Evolutionary conservation across 2,888 invertebrate species (phyloP).

Genomic region (Drosophila kuntzei): DNA sequence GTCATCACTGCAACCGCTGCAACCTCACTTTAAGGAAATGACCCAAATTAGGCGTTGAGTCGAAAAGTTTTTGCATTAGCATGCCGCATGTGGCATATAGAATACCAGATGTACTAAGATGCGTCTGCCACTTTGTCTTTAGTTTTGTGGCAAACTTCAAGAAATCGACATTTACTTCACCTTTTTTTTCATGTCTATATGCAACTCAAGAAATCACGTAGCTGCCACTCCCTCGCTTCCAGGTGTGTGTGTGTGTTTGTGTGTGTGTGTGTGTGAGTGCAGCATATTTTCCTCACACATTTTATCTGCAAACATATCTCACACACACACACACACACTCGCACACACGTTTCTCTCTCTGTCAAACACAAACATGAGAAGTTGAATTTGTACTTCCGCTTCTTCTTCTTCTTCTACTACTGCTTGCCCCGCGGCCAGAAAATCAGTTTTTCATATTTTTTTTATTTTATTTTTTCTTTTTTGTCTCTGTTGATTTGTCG

Average conservation of each 20-base stretch:
- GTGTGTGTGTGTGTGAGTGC: slow-evolving; percentile 32
- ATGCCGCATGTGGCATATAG: slow-evolving; percentile 41
- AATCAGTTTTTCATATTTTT: slow-evolving; percentile 43
- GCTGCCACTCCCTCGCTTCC: slow-evolving; percentile 51
- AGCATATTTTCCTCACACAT: slow-evolving; percentile 61
- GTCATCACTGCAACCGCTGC: slow-evolving; percentile 30
- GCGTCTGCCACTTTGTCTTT: slow-evolving; percentile 61
- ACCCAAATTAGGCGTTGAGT: slow-evolving; percentile 73
- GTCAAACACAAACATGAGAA: slow-evolving; percentile 62
- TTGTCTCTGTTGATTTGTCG: slow-evolving; percentile 71
- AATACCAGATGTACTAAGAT: slow-evolving; percentile 5
- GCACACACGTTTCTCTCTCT: slow-evolving; percentile 25
- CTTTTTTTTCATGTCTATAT: slow-evolving; percentile 8
- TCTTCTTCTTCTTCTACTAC: slow-evolving; percentile 4
- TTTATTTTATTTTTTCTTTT: slow-evolving; percentile 22
- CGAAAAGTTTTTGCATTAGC: slow-evolving; percentile 75
- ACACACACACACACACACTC: slow-evolving; percentile 17
- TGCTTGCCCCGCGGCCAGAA: slow-evolving; percentile 48
- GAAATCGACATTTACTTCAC: slow-evolving; percentile 68
- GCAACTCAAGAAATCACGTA: slow-evolving; percentile 64
- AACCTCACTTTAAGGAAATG: slow-evolving; percentile 77
- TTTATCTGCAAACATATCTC: slow-evolving; percentile 76
- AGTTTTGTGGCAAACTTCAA: slow-evolving; percentile 62
- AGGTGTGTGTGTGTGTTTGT: slow-evolving; percentile 47
- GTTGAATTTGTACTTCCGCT: slow-evolving; percentile 74